Conservation (phyloP, 1,140 invertebrate species). For the Forficula auricularia region DNA sequence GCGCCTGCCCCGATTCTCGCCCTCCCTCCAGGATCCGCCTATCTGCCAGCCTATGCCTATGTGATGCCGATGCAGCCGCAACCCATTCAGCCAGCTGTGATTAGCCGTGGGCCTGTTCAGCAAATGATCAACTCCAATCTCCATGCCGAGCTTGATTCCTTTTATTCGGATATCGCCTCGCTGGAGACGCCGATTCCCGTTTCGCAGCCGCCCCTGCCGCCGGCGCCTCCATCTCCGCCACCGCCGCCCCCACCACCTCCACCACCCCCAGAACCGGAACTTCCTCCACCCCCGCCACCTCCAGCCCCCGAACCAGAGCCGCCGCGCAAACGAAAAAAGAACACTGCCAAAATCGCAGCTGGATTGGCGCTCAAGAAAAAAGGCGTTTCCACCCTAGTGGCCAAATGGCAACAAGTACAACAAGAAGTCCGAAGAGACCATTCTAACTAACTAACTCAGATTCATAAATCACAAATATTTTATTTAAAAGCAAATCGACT, state of each 20-base stretch:
- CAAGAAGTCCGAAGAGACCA: slow-evolving; percentile 26
- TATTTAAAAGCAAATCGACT: too few species aligned
- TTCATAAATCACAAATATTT: too few species aligned
- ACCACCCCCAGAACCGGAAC: slow-evolving; percentile 11
- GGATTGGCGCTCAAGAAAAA: slow-evolving; percentile 50
- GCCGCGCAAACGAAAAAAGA: slow-evolving; percentile 7
- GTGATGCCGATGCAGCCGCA: slow-evolving; percentile 16
- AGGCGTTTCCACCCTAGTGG: slow-evolving; percentile 47
- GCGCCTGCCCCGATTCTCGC: too few species aligned
- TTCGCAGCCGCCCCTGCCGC: slow-evolving; percentile 14
- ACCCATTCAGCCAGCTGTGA: slow-evolving; percentile 22
- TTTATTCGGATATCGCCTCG: slow-evolving; percentile 40
- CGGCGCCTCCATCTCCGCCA: slow-evolving; percentile 13
- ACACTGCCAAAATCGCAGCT: slow-evolving; percentile 29
- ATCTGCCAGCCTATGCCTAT: too few species aligned
- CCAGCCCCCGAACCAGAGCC: slow-evolving; percentile 6
- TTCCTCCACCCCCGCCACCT: slow-evolving; percentile 13
- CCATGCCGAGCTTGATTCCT: slow-evolving; percentile 33
- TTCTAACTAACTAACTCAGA: not conserved
- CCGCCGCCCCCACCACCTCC: slow-evolving; percentile 13
- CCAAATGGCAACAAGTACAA: slow-evolving; percentile 56
- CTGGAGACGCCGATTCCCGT: slow-evolving; percentile 25
- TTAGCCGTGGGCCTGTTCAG: slow-evolving; percentile 21
- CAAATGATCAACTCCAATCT: slow-evolving; percentile 16
- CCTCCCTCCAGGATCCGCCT: too few species aligned